Conservation (phyloP, 1,140 invertebrate species). For the Heliothis virescens region DNA sequence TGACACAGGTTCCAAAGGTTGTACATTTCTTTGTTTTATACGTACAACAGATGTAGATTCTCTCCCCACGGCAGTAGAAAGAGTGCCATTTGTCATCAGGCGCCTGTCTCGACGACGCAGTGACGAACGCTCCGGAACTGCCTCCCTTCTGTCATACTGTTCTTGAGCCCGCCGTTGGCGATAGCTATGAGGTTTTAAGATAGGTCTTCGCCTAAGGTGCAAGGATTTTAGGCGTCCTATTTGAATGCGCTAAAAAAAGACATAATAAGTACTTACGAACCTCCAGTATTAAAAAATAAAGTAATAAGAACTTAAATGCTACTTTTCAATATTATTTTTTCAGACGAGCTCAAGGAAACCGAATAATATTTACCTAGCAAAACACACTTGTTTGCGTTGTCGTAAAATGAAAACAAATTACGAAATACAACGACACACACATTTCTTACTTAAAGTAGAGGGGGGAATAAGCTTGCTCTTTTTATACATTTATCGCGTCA, state of each 20-base stretch:
- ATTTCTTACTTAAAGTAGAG: constrained; percentile 65
- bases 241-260: no score
- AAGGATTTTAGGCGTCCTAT: no score
- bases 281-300: no score
- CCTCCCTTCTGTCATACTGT: not conserved
- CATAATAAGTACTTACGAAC: no score
- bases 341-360: not conserved
- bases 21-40: constrained; percentile 5
- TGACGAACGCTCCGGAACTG: constrained; percentile 5
- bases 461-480: constrained; percentile 71
- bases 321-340: no score
- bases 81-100: constrained; percentile 29
- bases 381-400: constrained; percentile 21
- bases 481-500: constrained; percentile 73
- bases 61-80: constrained; percentile 17
- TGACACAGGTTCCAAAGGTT: not conserved
- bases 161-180: not conserved
- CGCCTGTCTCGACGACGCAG: constrained; percentile 8
- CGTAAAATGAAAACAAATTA: constrained; percentile 44
- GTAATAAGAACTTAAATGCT: no score
- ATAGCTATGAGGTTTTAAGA: constrained; percentile 9
- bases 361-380: not conserved
- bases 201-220: no score
- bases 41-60: constrained; percentile 4
- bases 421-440: constrained; percentile 52